Percentiles rank a stretch among this genome's conserved stretches.
Evolutionary conservation across 2,797 vertebrate species (phyloP).

Genomic region (Ptychadena robeensis): DNA sequence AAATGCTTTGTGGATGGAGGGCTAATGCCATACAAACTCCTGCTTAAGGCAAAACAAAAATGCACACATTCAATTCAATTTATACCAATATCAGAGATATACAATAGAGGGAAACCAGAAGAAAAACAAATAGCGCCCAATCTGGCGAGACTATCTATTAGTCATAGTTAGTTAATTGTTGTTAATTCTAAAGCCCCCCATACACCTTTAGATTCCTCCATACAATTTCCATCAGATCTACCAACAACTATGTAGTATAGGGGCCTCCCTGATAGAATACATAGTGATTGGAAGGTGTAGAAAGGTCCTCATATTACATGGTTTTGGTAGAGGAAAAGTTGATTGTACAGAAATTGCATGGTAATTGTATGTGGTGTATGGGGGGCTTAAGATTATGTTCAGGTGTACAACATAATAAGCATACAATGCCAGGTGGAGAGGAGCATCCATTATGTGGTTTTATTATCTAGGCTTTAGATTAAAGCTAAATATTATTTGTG

Average conservation of each 20-base stretch:
- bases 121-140: not conserved
- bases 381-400: not conserved
- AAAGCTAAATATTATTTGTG: too few relatives aligned
- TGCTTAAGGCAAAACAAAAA: constrained; percentile 41
- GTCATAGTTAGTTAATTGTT: not conserved
- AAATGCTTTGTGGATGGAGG: constrained; percentile 47
- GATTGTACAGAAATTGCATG: too few relatives aligned
- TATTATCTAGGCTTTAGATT: not conserved
- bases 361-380: too few relatives aligned
- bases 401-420: not conserved
- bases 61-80: constrained; percentile 34
- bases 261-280: too few relatives aligned
- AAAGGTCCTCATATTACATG: too few relatives aligned
- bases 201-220: too few relatives aligned
- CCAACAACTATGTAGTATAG: too few relatives aligned
- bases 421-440: not conserved
- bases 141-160: not conserved
- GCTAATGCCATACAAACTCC: constrained; percentile 21
- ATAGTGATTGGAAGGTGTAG: too few relatives aligned
- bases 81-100: constrained; percentile 12
- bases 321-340: too few relatives aligned
- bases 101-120: constrained; percentile 5
- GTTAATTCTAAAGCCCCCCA: too few relatives aligned
- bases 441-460: not conserved
- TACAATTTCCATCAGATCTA: too few relatives aligned